A percentile compares a stretch with the other conserved stretches of the same genome.
Evolutionary conservation across 2,113 vertebrate genomes (phyloP).

Genomic region (Eurystomus gularis): DNA sequence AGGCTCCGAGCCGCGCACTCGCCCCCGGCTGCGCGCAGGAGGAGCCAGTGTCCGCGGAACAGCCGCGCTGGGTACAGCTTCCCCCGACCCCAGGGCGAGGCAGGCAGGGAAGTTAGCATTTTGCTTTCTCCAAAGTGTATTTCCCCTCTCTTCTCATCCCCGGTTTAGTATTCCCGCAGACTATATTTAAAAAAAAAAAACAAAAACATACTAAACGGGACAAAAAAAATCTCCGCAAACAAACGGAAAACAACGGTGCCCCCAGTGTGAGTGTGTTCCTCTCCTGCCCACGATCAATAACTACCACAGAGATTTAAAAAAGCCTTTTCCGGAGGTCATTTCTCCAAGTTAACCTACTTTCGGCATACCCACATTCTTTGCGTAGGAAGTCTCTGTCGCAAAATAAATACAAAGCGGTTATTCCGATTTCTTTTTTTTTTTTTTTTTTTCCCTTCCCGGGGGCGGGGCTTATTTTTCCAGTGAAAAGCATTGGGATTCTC

Average conservation of each 20-base stretch:
- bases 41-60: background rate
- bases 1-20: background rate
- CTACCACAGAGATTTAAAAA: background rate
- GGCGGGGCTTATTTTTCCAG: background rate
- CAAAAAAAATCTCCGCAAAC: background rate
- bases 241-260: rapidly evolving
- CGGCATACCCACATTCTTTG: background rate
- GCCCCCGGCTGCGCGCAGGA: background rate
- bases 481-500: background rate
- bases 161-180: background rate
- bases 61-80: background rate
- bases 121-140: background rate
- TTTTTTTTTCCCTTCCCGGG: background rate
- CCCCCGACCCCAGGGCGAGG: background rate
- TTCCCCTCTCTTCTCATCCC: background rate
- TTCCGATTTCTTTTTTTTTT: background rate
- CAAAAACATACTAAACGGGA: background rate
- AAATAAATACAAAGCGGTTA: background rate
- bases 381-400: background rate
- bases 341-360: background rate
- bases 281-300: background rate
- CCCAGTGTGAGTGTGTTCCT: background rate
- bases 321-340: background rate
- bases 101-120: background rate
- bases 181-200: background rate